Conservation (phyloP, 2,888 invertebrate genomes). For the Molorchus minor region DNA sequence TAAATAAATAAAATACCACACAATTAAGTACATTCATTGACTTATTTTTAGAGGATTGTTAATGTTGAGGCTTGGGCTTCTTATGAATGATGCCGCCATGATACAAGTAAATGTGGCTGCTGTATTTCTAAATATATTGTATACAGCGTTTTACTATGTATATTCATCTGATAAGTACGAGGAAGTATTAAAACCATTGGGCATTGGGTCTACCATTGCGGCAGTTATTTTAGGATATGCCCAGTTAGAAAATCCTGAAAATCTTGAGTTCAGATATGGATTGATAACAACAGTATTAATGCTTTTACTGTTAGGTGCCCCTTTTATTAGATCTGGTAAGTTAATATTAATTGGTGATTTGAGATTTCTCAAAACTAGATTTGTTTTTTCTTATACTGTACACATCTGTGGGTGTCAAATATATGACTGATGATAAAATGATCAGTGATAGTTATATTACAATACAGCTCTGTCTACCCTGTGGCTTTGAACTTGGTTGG, state of each 20-base stretch:
- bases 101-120: constrained; percentile 82
- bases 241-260: constrained; percentile 70
- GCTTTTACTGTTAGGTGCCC: constrained; percentile 74
- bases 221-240: constrained; percentile 72
- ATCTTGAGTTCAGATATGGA: constrained; percentile 76
- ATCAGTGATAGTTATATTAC: no score
- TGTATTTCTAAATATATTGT: constrained; percentile 73
- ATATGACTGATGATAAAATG: no score
- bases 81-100: constrained; percentile 79
- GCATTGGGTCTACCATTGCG: constrained; percentile 67
- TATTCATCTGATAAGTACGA: constrained; percentile 68
- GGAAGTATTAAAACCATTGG: constrained; percentile 68
- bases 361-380: no score
- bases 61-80: constrained; percentile 78
- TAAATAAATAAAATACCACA: no score
- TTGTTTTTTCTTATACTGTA: no score
- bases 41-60: constrained; percentile 71
- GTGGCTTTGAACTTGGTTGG: no score
- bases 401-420: no score
- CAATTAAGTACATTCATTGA: no score
- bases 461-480: no score
- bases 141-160: constrained; percentile 72
- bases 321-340: constrained; percentile 75
- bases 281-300: constrained; percentile 74
- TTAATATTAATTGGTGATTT: no score